A percentile compares a stretch with the other conserved stretches of the same genome.
phyloP scores from a whole-genome alignment of 2,797 vertebrate species.

The Falco novaeseelandiae region DNA sequence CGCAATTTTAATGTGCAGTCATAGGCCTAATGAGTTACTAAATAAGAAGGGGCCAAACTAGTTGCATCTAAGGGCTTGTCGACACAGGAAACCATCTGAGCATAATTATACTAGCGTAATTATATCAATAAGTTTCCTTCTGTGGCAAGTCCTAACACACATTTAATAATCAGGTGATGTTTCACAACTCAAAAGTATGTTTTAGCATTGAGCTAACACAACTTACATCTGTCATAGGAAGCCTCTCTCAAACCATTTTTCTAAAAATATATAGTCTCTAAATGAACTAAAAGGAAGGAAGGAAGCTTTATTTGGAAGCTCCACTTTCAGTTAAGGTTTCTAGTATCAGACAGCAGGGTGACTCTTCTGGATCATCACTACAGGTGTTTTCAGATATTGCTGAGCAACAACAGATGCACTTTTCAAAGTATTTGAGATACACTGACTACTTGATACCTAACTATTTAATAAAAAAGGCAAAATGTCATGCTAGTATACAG shows the following conservation, averaged over 20 bases:
- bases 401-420: not conserved
- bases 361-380: not conserved
- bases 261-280: not conserved
- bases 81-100: not conserved
- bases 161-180: slow-evolving; percentile 15
- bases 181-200: not conserved
- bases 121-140: slow-evolving; percentile 17
- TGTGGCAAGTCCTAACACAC: slow-evolving; percentile 25
- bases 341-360: not conserved
- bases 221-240: rapidly evolving
- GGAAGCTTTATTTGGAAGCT: not conserved
- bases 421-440: not conserved
- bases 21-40: slow-evolving; percentile 28
- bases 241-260: not conserved
- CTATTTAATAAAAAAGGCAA: not conserved
- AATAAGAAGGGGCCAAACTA: slow-evolving; percentile 8
- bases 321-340: not conserved
- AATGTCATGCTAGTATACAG: not conserved
- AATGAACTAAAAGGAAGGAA: not conserved
- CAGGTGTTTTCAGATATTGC: not conserved
- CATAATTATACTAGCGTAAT: slow-evolving; percentile 25
- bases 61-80: slow-evolving; percentile 42
- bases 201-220: not conserved
- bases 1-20: not conserved
- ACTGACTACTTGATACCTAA: not conserved